Evolutionary conservation across 1,140 invertebrate species (phyloP), one percentile per base, ranked within the genome.

Genomic region (Ips typographus): DNA sequence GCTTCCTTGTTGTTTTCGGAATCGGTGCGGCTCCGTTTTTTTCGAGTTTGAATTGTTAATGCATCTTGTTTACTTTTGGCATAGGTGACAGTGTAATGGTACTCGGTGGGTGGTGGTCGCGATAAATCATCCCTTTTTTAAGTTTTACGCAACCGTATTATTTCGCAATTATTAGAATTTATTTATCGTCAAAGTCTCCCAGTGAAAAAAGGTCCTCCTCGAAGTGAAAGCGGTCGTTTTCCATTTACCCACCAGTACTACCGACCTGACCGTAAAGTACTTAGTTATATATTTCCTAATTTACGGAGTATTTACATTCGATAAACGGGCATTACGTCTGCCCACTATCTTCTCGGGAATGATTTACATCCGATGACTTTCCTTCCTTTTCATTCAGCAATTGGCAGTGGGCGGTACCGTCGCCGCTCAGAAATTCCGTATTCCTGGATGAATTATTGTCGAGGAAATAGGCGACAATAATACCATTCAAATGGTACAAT

Each of bases 211-310:
- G 5, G 37, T 22, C 36, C 37, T 4, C 8, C 1, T 47, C 4
- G 43, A 5, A 4, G 52, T 36, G 52, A 55, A 55, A 55, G 52
- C 37, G 37, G 8, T 38, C 52, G 8, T 47, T 47, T 47, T 47
- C 8, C 43, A 5, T n/a, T 47, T 47, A 5, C 43, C 4, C 43
- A 47, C 43, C 22, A 47, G 43, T 47, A 47, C 36, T 55, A 38
- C 52, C 52, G 44, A 22, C 52, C 4, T 6, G 37, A 7, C 52
- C 37, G 52, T 55, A 55, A 55, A 55, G 8, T 55, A 22, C 52
- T 55, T 55, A 55, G 52, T 38, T 49, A 49, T 55, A 55, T 55
- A 55, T 55, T 55, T 55, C 52, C 52, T 55, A 55, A 55, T 55
- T 55, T 55, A 55, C 52, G 36, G 37, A 55, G 52, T 55, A 55